A percentile compares a stretch with the other conserved stretches of the same genome.
These are phyloP conservation scores for Nemotelus nigrinus DNA, from an alignment of 2,888 invertebrate genomes.

Conservation along the genomic window DNA sequence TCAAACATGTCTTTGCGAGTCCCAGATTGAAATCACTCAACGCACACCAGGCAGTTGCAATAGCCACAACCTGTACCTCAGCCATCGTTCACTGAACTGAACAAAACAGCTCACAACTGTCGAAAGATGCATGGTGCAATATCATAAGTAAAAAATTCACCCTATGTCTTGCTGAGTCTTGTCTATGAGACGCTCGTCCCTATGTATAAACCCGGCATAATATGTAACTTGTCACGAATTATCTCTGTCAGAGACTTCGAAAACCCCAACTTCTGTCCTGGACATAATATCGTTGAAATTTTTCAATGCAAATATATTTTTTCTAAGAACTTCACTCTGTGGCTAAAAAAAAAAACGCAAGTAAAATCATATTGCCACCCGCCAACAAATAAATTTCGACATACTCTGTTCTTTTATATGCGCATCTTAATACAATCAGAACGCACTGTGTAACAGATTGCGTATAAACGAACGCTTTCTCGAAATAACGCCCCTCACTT, in stretches of 20 bases:
- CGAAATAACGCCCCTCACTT: not conserved
- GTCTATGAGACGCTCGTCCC: too few relatives aligned
- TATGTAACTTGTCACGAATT: too few relatives aligned
- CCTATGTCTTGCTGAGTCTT: too few relatives aligned
- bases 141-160: too few relatives aligned
- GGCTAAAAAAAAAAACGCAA: not conserved
- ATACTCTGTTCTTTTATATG: not conserved
- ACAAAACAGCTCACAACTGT: too few relatives aligned
- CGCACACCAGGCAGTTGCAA: too few relatives aligned
- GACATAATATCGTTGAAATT: not conserved
- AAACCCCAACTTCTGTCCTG: not conserved
- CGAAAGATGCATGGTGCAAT: too few relatives aligned
- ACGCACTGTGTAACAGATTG: not conserved
- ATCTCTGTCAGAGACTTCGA: not conserved
- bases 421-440: not conserved
- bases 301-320: conserved; percentile 1
- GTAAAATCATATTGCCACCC: not conserved
- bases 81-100: too few relatives aligned
- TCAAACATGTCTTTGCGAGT: too few relatives aligned
- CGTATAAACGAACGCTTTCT: not conserved
- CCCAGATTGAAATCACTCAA: too few relatives aligned
- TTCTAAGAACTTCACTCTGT: not conserved
- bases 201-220: too few relatives aligned
- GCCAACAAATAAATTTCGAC: not conserved
- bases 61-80: too few relatives aligned